Evolutionary conservation across 2,888 invertebrate species (phyloP).

Genomic region (Pantelozetes paolii): DNA sequence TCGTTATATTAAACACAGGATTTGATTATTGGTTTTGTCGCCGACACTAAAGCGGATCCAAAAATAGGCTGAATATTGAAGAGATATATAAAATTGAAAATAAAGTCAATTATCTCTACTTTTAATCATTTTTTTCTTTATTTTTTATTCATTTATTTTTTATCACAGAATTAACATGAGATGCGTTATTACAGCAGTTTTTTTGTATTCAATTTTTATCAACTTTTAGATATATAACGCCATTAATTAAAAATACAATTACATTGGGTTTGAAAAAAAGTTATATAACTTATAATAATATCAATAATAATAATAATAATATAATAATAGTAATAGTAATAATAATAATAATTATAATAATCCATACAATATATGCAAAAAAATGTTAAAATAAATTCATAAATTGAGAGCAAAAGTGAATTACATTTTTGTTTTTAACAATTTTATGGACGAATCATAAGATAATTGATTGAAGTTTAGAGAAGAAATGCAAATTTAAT

Average conservation of each 20-base stretch:
- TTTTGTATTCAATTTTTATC: conserved; percentile 10
- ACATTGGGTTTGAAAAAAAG: not conserved
- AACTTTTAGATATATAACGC: conserved; percentile 2
- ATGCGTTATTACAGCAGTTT: conserved; percentile 28
- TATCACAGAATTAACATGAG: conserved; percentile 32
- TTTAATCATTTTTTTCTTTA: conserved; percentile 3
- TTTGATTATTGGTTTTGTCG: too few relatives aligned
- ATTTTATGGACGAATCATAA: conserved; percentile 16
- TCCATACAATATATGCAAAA: conserved; percentile 29
- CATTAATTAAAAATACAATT: not conserved
- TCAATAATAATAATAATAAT: not conserved
- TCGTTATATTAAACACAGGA: too few relatives aligned
- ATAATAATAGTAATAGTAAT: conserved; percentile 20
- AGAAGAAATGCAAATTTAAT: too few relatives aligned
- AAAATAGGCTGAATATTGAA: too few relatives aligned
- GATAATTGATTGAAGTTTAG: too few relatives aligned
- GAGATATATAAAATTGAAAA: too few relatives aligned
- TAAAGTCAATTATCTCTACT: too few relatives aligned
- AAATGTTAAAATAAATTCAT: not conserved
- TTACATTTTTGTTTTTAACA: not conserved
- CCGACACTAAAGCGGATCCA: too few relatives aligned
- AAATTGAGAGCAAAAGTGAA: not conserved
- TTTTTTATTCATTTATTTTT: not conserved
- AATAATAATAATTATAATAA: conserved; percentile 25
- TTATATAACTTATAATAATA: conserved; percentile 14